Conservation (phyloP, 2,113 vertebrate species). For the Callaeas wilsoni region DNA sequence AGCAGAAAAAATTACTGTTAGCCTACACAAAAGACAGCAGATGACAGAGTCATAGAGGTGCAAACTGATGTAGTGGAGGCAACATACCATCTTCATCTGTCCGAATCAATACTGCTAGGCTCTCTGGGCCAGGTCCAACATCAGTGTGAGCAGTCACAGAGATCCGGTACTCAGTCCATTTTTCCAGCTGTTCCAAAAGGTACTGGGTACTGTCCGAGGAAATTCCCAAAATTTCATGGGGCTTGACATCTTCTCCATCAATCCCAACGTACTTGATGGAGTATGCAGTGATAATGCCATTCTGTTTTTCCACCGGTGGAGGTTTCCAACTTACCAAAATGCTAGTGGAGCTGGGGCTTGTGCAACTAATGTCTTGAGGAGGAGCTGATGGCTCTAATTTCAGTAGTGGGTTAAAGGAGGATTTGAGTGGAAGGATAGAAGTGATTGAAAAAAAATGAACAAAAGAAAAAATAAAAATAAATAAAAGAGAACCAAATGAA, state of each 20-base stretch:
- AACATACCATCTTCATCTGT: slow-evolving; percentile 99
- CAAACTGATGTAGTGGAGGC: slow-evolving; percentile 77
- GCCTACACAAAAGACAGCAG: slow-evolving; percentile 69
- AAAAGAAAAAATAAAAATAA: slow-evolving; percentile 82
- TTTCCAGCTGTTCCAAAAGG: slow-evolving; percentile 99
- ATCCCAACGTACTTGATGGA: slow-evolving; percentile 85
- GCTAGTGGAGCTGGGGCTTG: slow-evolving; percentile 95
- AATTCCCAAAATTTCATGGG: slow-evolving; percentile 82
- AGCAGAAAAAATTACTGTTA: slow-evolving; percentile 65
- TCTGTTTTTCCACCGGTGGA: slow-evolving; percentile 90
- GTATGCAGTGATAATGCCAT: slow-evolving; percentile 93
- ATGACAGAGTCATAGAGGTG: slow-evolving; percentile 67
- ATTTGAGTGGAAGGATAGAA: slow-evolving; percentile 80
- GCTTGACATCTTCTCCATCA: slow-evolving; percentile 86
- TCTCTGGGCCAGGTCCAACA: slow-evolving; percentile 94
- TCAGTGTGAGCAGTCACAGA: slow-evolving; percentile 93
- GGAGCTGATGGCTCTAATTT: slow-evolving; percentile 95
- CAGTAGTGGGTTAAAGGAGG: slow-evolving; percentile 80
- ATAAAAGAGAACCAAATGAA: slow-evolving; percentile 78
- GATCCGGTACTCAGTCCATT: slow-evolving; percentile 97
- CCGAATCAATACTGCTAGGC: slow-evolving; percentile 89
- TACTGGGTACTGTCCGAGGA: slow-evolving; percentile 86
- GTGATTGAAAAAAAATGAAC: slow-evolving; percentile 81
- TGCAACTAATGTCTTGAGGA: slow-evolving; percentile 93
- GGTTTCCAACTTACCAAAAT: slow-evolving; percentile 99